Base-by-base conservation (phyloP, 2,888 invertebrate species). In the Nymphalis c-album region DNA sequence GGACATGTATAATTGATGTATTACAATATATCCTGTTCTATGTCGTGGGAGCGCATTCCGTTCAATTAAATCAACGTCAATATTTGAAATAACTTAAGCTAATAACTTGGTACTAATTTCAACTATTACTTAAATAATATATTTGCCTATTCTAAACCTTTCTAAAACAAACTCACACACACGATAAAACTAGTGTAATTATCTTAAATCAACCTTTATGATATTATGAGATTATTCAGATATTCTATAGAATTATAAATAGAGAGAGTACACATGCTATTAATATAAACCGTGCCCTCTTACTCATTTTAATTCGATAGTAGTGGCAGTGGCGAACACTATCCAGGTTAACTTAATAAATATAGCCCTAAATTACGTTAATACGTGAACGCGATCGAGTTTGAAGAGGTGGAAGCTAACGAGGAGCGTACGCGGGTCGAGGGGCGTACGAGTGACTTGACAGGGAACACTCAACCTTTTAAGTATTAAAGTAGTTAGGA, bases 401-500 rank as follows among this genome's bases (percentile, higher is more conserved):
- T 16, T 40, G n/a, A 31, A 31, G 31, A 31, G n/a, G 17, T 16
- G 26, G 26, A 18, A 13, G 10, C 48, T n/a, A 48, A 18, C 53
- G 26, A 26, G 53, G 22, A 26, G 22, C 22, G 13, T 51, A 51
- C 51, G 22, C 26, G 53, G 40, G 48, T 31, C n/a, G 31, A 35
- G 35, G 57, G 57, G 53, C 45, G 48, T 51, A 59, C 64, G 40
- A 64, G 60, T 64, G 58, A 63, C 51, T 62, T 35, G 46, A 63
- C 61, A 40, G 35, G 57, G 20, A 62, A 63, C 62, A 63, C 67
- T 67, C 59, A 67, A 67, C 67, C 63, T 60, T 63, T 67, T 47
- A 67, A 67, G 67, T 40, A 55, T 47, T 26, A 17, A 46, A 63
- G 48, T 48, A 18, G 18, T 48, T 18, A 18, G 48, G 47, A 48